These are phyloP conservation scores for Tetrao urogallus DNA, from an alignment of 2,113 vertebrate genomes.

Conservation along the genomic window DNA sequence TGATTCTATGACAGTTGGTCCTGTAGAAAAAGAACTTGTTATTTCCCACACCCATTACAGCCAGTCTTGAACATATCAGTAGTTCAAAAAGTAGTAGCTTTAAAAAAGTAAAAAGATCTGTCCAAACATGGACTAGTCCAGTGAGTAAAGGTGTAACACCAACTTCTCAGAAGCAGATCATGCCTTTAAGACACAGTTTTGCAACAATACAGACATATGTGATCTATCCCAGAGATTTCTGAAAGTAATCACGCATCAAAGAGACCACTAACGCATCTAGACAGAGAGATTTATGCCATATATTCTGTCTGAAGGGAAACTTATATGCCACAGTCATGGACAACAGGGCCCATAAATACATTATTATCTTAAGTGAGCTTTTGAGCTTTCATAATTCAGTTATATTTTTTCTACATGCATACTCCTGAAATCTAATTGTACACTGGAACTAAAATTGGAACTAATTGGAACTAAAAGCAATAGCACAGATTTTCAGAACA, in stretches of 20 bases:
- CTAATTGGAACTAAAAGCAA: neutral
- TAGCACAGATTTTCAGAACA: neutral
- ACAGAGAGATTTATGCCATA: neutral
- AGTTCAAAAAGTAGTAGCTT: neutral
- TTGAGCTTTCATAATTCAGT: neutral
- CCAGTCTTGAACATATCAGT: fast-evolving
- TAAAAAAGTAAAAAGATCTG: neutral
- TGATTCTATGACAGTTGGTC: neutral
- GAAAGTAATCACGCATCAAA: neutral
- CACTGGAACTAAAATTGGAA: neutral
- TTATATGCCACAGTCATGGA: neutral
- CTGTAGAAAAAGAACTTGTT: neutral
- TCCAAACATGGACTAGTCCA: neutral
- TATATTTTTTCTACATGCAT: neutral
- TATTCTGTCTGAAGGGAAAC: neutral
- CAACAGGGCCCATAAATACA: neutral
- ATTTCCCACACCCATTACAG: neutral
- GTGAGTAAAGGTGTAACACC: neutral
- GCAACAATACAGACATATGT: neutral
- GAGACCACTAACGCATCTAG: neutral
- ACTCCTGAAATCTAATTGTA: neutral
- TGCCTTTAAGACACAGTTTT: neutral
- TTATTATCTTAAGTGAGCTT: neutral
- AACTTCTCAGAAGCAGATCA: neutral
- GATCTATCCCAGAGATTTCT: neutral